Conservation (phyloP, 2,797 vertebrate species). For the Ctenochaetus hawaiiensis region DNA sequence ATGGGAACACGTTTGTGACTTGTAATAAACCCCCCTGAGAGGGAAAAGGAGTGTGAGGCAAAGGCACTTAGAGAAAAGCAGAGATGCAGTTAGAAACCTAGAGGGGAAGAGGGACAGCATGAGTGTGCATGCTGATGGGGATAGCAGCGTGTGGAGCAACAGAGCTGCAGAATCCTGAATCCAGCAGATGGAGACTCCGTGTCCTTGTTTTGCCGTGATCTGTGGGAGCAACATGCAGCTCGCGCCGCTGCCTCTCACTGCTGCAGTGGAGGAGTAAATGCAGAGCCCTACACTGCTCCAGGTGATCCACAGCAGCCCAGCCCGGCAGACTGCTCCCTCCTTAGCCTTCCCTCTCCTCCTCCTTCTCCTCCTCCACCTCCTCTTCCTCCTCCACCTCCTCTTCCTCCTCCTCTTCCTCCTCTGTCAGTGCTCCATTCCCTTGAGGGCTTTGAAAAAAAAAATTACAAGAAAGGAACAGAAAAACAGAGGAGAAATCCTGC, state of each 20-base stretch:
- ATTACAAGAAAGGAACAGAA: slow-evolving; percentile 62
- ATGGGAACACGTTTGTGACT: slow-evolving; percentile 44
- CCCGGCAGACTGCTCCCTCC: slow-evolving; percentile 83
- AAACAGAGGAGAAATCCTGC: slow-evolving; percentile 71
- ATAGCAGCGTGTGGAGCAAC: slow-evolving; percentile 57
- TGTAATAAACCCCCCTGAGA: slow-evolving; percentile 27
- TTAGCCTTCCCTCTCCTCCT: slow-evolving; percentile 78
- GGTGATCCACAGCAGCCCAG: slow-evolving; percentile 83
- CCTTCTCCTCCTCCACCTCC: slow-evolving; percentile 62
- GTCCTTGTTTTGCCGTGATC: slow-evolving; percentile 84
- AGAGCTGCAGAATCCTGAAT: slow-evolving; percentile 85
- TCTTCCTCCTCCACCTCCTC: slow-evolving; percentile 45
- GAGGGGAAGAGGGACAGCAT: slow-evolving; percentile 62
- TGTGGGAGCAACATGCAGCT: slow-evolving; percentile 85
- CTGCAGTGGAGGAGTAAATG: slow-evolving; percentile 89
- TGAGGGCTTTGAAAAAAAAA: slow-evolving; percentile 75
- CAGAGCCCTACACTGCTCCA: slow-evolving; percentile 84
- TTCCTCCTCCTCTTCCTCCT: slow-evolving; percentile 57
- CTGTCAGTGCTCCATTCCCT: slow-evolving; percentile 69
- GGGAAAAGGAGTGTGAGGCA: slow-evolving; percentile 48
- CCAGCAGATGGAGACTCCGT: slow-evolving; percentile 76
- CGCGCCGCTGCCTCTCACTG: slow-evolving; percentile 82
- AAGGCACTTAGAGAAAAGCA: slow-evolving; percentile 46
- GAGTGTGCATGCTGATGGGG: slow-evolving; percentile 77
- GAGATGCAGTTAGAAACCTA: slow-evolving; percentile 51